Evolutionary conservation across 2,888 invertebrate species (phyloP).

Genomic region (Omphaloscelis lunosa): DNA sequence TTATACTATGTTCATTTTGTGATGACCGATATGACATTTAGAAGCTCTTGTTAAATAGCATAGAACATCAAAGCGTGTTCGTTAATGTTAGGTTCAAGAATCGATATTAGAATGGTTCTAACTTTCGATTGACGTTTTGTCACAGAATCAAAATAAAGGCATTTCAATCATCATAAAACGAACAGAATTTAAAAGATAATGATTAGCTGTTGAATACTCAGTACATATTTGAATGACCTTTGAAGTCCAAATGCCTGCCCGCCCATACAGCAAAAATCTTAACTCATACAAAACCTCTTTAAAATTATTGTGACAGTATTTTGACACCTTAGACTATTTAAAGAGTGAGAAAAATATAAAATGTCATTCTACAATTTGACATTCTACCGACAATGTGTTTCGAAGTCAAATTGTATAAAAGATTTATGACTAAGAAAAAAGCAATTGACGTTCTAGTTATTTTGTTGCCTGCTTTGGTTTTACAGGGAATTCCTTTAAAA

Average conservation of each 20-base stretch:
- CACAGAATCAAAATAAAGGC: background rate
- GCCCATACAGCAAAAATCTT: background rate
- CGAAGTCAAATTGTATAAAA: slow-evolving; percentile 15
- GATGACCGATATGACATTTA: background rate
- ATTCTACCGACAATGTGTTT: slow-evolving; percentile 23
- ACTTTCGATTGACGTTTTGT: background rate
- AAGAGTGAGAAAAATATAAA: slow-evolving; percentile 8
- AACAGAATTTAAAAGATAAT: background rate
- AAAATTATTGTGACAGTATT: slow-evolving; percentile 36
- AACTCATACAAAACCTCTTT: background rate
- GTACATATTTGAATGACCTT: background rate
- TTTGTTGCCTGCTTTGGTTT: slow-evolving; percentile 48
- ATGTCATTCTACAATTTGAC: slow-evolving; percentile 38
- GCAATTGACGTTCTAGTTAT: slow-evolving; percentile 23
- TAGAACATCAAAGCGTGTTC: background rate
- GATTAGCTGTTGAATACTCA: background rate
- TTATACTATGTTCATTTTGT: slow-evolving; percentile 6
- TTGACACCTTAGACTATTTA: slow-evolving; percentile 18
- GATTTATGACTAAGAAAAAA: slow-evolving; percentile 14
- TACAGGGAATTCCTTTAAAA: slow-evolving; percentile 21
- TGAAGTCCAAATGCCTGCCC: background rate
- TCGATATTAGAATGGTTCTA: background rate
- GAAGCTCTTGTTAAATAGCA: background rate
- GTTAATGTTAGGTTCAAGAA: background rate
- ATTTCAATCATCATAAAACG: slow-evolving; percentile 17